A percentile compares a stretch with the other conserved stretches of the same genome.
Evolutionary conservation across 2,113 vertebrate genomes (phyloP).

Genomic region (Calyptomena viridis): DNA sequence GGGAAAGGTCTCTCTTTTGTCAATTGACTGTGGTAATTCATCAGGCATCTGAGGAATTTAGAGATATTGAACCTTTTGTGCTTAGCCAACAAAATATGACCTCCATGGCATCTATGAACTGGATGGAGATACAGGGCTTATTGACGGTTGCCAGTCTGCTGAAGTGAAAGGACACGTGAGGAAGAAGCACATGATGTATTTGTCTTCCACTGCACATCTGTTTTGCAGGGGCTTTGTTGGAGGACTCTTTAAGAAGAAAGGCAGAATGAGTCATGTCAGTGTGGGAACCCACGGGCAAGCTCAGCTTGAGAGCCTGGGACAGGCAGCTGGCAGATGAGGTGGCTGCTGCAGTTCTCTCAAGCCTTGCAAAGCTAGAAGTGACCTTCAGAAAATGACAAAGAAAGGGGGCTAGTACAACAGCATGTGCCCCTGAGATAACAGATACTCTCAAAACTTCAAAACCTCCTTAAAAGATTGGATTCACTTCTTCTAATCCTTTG

Average conservation of each 20-base stretch:
- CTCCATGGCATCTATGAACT: background rate
- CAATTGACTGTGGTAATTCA: slow-evolving; percentile 63
- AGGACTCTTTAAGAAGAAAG: background rate
- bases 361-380: background rate
- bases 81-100: slow-evolving; percentile 18
- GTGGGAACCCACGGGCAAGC: background rate
- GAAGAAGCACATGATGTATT: background rate
- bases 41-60: slow-evolving; percentile 69
- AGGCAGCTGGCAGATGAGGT: background rate
- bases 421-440: slow-evolving; percentile 3
- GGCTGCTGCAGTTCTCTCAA: background rate
- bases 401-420: background rate
- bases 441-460: slow-evolving; percentile 29
- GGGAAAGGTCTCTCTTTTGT: slow-evolving; percentile 42
- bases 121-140: slow-evolving; percentile 14
- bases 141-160: background rate
- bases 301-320: fast-evolving
- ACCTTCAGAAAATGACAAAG: background rate
- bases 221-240: background rate
- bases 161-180: slow-evolving; percentile 16
- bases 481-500: slow-evolving; percentile 37
- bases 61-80: slow-evolving; percentile 59
- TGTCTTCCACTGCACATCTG: background rate
- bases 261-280: background rate
- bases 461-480: slow-evolving; percentile 28